phyloP scores from a whole-genome alignment of 2,888 invertebrate genomes.

The Eledone cirrhosa region DNA sequence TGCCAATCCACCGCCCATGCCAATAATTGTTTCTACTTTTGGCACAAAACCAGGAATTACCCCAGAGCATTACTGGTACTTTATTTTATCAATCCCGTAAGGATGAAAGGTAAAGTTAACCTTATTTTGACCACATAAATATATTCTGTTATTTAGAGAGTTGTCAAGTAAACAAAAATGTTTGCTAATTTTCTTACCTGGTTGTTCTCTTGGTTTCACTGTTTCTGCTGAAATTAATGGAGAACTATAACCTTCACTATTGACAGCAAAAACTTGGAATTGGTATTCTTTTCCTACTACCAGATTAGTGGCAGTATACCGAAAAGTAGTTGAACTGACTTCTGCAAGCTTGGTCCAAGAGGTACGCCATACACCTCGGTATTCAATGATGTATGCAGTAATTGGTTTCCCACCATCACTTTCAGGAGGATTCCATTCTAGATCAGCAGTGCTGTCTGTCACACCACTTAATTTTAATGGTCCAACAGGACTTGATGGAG shows the following conservation, averaged over 20 bases:
- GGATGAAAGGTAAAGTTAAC: too few relatives aligned
- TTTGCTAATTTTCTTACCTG: conserved; percentile 23
- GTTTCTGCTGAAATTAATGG: conserved; percentile 33
- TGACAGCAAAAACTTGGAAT: conserved; percentile 85
- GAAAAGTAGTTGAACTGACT: conserved; percentile 34
- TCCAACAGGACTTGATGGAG: conserved; percentile 49
- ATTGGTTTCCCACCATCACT: conserved; percentile 61
- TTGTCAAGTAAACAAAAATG: too few relatives aligned
- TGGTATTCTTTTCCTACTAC: conserved; percentile 79
- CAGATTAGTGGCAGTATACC: conserved; percentile 33
- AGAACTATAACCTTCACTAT: conserved; percentile 79
- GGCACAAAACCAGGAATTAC: too few relatives aligned
- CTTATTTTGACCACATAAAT: too few relatives aligned
- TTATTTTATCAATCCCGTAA: too few relatives aligned
- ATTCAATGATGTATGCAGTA: conserved; percentile 54
- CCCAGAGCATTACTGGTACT: too few relatives aligned
- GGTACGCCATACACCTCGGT: conserved; percentile 72
- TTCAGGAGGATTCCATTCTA: conserved; percentile 58
- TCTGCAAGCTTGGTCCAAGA: conserved; percentile 37
- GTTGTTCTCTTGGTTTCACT: conserved; percentile 35
- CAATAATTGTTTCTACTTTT: too few relatives aligned
- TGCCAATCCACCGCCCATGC: too few relatives aligned
- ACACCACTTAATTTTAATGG: conserved; percentile 40
- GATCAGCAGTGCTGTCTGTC: conserved; percentile 46
- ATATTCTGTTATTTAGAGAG: too few relatives aligned